A percentile compares a stretch with the other conserved stretches of the same genome.
Conservation (phyloP, 2,113 vertebrate species). For the Neotoma lepida region DNA sequence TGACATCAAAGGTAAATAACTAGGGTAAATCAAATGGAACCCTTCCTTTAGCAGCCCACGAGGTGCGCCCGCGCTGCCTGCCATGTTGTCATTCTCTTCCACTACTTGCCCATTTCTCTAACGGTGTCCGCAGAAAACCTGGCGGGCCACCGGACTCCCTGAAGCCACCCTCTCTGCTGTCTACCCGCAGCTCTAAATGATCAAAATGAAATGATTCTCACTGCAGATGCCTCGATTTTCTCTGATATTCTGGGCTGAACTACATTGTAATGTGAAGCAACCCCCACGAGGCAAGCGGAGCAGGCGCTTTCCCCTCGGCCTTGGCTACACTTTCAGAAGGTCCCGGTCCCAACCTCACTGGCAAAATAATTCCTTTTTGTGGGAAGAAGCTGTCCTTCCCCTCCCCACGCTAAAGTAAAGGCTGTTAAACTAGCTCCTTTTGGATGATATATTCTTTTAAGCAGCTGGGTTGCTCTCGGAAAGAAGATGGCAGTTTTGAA, state of each 20-base stretch:
- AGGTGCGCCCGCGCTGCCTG: background rate
- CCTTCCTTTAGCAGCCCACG: constrained; percentile 12
- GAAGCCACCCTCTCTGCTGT: background rate
- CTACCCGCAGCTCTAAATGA: constrained; percentile 8
- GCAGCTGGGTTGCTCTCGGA: constrained; percentile 42
- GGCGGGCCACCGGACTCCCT: background rate
- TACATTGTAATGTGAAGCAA: constrained; percentile 34
- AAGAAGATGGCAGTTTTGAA: constrained; percentile 73
- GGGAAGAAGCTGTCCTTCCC: background rate
- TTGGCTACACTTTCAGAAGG: background rate
- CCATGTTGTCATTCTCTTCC: constrained; percentile 52
- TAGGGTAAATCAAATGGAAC: constrained; percentile 34
- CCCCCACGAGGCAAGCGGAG: background rate
- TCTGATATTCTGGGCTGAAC: constrained; percentile 51
- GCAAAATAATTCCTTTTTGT: constrained; percentile 17
- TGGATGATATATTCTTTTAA: constrained; percentile 1
- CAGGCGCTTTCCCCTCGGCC: background rate
- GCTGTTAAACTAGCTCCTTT: constrained; percentile 50
- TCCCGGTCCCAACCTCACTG: background rate
- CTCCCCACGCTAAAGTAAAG: constrained; percentile 19
- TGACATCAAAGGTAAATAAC: constrained; percentile 79
- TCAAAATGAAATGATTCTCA: constrained; percentile 63
- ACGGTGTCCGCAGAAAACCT: background rate
- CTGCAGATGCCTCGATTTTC: constrained; percentile 41
- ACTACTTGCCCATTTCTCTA: constrained; percentile 47